Evolutionary conservation across 1,140 invertebrate genomes (phyloP), one percentile per base, ranked within the genome.

Genomic region (Heliconius himera): DNA sequence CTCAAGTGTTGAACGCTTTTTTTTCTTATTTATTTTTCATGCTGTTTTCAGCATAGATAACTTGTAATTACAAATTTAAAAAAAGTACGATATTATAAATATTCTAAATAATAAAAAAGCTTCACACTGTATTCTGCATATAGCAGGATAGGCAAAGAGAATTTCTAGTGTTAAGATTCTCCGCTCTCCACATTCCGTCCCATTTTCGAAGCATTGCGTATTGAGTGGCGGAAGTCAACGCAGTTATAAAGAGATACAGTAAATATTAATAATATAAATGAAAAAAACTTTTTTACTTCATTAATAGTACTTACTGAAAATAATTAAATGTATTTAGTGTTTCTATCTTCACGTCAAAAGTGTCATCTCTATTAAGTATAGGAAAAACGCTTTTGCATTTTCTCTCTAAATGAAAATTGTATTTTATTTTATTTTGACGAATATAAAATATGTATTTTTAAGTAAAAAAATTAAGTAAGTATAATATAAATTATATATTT

Each of bases 321-420:
- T 66, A 66, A 66, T 66, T 29, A 66, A 66, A 66, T 9, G 11
- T 29, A 66, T 18, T 66, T 66, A 66, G 60, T 66, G 60, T 66
- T 66, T 66, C 11, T 66, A 66, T 66, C 60, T 66, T 13, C 9
- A 26, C 60, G 60, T 66, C 26, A 66, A 66, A 66, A 66, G 60
- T 26, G 60, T 66, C 60, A 66, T 66, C 60, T 66, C 13, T 29
- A 66, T 66, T n/a, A 29, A 66, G 60, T 66, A 13, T 66, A 29
- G 22, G 11, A 66, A 66, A 66, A 66, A 66, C 26, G 60, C 60
- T 66, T 66, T 66, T 66, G 26, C 60, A 66, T 66, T 66, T 66
- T 66, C 54, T n/a, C 54, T n/a, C 60, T 66, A 66, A 66, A 66
- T 66, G 22, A 66, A 66, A 66, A 8, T 26, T 29, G 22, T 29